phyloP scores from a whole-genome alignment of 2,888 invertebrate species.

The Cyrtodaria siliqua region DNA sequence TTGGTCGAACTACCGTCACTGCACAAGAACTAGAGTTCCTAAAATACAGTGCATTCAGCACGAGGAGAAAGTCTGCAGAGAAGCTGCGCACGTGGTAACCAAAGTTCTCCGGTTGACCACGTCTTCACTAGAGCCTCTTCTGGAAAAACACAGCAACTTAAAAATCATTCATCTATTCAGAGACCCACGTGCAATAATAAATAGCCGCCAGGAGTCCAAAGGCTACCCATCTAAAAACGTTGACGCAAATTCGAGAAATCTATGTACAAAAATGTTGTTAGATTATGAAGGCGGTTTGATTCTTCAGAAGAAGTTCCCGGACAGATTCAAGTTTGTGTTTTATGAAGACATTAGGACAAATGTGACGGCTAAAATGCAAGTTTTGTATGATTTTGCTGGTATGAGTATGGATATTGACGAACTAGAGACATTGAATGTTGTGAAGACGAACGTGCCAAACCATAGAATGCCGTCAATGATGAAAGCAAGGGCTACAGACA shows the following conservation, averaged over 20 bases:
- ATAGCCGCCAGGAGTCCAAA: conserved; percentile 44
- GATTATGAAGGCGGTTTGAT: conserved; percentile 35
- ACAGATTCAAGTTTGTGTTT: conserved; percentile 47
- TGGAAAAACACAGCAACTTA: conserved; percentile 29
- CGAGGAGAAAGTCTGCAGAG: conserved; percentile 34
- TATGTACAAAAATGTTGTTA: conserved; percentile 45
- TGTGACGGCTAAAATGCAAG: conserved; percentile 20
- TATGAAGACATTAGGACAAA: conserved; percentile 52
- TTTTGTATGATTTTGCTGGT: conserved; percentile 47
- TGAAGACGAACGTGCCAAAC: conserved; percentile 32
- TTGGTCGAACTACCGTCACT: conserved; percentile 35
- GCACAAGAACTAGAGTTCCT: conserved; percentile 17
- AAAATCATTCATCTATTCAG: conserved; percentile 54
- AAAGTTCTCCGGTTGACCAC: conserved; percentile 55
- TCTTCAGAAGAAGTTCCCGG: conserved; percentile 37
- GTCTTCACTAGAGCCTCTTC: conserved; percentile 27
- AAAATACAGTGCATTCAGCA: conserved; percentile 29
- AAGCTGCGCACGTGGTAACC: conserved; percentile 35
- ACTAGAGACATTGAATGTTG: conserved; percentile 25
- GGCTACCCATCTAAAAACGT: conserved; percentile 48
- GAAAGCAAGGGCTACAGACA: conserved; percentile 27
- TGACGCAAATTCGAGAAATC: conserved; percentile 22
- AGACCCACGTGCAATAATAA: conserved; percentile 52
- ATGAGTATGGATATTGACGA: conserved; percentile 30
- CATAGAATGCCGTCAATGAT: conserved; percentile 18